Percentiles rank a stretch among this genome's conserved stretches.
Conservation (phyloP, 2,797 vertebrate genomes). For the Eulemur coronatus region DNA sequence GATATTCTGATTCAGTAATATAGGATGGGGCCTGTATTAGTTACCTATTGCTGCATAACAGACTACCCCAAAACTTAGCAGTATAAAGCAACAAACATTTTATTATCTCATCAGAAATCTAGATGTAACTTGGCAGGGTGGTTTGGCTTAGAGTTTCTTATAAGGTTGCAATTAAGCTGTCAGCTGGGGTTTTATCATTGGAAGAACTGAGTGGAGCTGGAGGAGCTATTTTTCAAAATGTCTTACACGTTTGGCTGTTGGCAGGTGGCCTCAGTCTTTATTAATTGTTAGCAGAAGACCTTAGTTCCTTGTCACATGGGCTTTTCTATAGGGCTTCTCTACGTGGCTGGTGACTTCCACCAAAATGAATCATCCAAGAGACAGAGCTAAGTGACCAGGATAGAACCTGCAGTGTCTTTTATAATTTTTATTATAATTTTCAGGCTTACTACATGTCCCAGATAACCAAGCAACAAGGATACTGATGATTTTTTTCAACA, state of each 20-base stretch:
- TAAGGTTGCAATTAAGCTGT: not conserved
- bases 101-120: slow-evolving; percentile 14
- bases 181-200: not conserved
- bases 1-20: not conserved
- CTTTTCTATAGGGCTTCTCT: not conserved
- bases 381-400: not conserved
- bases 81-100: not conserved
- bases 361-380: not conserved
- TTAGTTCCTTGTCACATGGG: not conserved
- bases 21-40: not conserved
- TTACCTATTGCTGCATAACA: not conserved
- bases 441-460: not conserved
- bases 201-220: not conserved
- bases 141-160: not conserved
- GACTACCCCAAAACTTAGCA: not conserved
- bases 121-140: not conserved
- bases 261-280: not conserved
- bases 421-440: not conserved
- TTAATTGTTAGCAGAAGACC: not conserved
- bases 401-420: not conserved
- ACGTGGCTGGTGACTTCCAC: not conserved
- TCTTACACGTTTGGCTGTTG: not conserved
- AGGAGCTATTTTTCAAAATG: not conserved
- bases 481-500: not conserved
- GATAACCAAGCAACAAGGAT: not conserved